Conservation (phyloP, 2,113 vertebrate species). For the human region GRCh38 chr3:176672001-176672500, state of each 20-base stretch:
- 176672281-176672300: not conserved
- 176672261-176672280: not conserved
- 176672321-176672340: not conserved
- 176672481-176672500: too few relatives aligned
- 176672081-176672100: too few relatives aligned
- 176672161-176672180: not conserved
- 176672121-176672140: too few relatives aligned
- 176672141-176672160: too few relatives aligned
- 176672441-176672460: not conserved
- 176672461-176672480: not conserved
- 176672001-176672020: too few relatives aligned
- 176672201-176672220: not conserved
- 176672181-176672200: not conserved
- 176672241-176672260: not conserved
- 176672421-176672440: not conserved
- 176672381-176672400: not conserved
- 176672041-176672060: too few relatives aligned
- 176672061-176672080: too few relatives aligned
- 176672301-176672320: constrained; percentile 8
- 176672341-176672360: not conserved
- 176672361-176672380: not conserved
- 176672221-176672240: not conserved
- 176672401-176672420: not conserved
- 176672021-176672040: too few relatives aligned
- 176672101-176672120: too few relatives aligned